These are phyloP conservation scores for Rhagium mordax DNA, from an alignment of 2,888 invertebrate genomes.

Conservation along the genomic window DNA sequence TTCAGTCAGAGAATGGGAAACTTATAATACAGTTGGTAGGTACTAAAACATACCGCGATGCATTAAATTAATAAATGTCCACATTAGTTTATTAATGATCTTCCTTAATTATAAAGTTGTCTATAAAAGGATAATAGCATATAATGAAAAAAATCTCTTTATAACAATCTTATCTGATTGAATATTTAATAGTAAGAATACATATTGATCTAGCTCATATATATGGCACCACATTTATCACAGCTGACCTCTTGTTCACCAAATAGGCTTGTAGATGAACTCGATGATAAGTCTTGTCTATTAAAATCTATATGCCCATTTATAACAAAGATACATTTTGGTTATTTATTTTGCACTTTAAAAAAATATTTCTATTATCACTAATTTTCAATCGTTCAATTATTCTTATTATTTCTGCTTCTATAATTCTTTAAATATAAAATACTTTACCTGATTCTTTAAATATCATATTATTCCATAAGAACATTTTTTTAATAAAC, in stretches of 20 bases:
- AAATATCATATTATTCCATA: too few relatives aligned
- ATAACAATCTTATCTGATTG: not conserved
- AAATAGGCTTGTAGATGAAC: not conserved
- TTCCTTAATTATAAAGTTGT: not conserved
- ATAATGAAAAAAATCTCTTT: not conserved
- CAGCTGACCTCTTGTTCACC: too few relatives aligned
- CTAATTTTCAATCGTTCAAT: too few relatives aligned
- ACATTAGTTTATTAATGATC: not conserved
- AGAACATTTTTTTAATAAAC: too few relatives aligned
- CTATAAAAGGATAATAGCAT: not conserved
- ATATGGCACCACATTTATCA: not conserved
- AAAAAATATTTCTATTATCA: too few relatives aligned
- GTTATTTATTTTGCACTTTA: too few relatives aligned
- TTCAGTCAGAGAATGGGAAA: not conserved
- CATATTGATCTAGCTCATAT: not conserved
- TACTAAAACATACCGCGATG: not conserved
- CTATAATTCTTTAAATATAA: too few relatives aligned
- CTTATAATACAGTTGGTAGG: not conserved
- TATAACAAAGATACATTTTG: too few relatives aligned
- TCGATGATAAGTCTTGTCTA: too few relatives aligned
- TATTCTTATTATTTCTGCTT: too few relatives aligned
- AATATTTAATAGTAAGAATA: not conserved
- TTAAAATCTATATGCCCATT: too few relatives aligned
- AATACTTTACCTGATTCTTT: too few relatives aligned
- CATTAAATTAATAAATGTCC: not conserved